Base-by-base conservation (phyloP, 2,797 vertebrate species). In the Dryobates pubescens region DNA sequence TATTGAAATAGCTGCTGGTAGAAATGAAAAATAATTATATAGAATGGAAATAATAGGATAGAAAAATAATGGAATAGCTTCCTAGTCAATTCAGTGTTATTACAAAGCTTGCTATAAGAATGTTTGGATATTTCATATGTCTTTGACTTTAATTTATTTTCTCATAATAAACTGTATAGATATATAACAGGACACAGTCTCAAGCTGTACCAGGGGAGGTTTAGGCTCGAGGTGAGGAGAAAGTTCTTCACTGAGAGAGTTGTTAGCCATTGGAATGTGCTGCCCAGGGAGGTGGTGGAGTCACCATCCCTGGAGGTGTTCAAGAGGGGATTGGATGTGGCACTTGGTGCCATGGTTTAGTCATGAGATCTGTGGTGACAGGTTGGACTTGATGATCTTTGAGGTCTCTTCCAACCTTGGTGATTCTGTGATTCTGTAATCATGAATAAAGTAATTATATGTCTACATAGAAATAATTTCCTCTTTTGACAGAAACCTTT, bases 401-500 rank as follows among this genome's bases (percentile, higher is more conserved):
- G 38, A 38, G 38, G 38, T 38, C 38, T 38, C 38, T 38, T 38
- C 38, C 12, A 38, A 5, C 38, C 38, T 38, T 38, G 38, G 38
- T 38, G 38, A 38, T 38, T 38, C 51, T 62, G 38, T 38, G 38
- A 38, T 38, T 38, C 51, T 62, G 41, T 41, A 77, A 58, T 84
- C 2, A 36, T 38, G 26, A 64, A 76, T 86, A 91, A 26, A 43
- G 15, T 27, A 79, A 32, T 41, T 49, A 7, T 32, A 12, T 49
- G 26, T 32, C 7, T 70, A n/a, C 13, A 15, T 68, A 26, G 17
- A 86, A 64, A 76, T 68, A 17, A 29, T 65, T 63, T 89, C 29
- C 14, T 95, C 56, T 70, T 59, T 91, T 78, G 56, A 86, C 67
- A 97, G 97, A 67, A 81, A 67, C 73, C 64, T 57, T 54, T 68